phyloP scores from a whole-genome alignment of 2,797 vertebrate genomes.

The Esox lucius region DNA sequence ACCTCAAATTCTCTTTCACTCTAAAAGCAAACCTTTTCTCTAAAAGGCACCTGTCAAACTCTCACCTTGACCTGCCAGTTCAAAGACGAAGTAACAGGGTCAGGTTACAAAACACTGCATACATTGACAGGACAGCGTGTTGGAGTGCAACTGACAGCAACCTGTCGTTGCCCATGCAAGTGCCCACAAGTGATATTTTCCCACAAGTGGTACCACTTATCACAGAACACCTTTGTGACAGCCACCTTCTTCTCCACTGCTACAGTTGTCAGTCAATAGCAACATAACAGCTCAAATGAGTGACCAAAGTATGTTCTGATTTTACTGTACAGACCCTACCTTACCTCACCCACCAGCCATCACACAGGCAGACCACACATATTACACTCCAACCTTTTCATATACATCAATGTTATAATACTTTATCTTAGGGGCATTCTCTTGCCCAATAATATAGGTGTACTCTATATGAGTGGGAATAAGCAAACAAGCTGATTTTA shows the following conservation, averaged over 20 bases:
- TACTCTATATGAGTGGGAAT: not conserved
- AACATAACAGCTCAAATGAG: not conserved
- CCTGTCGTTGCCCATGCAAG: not conserved
- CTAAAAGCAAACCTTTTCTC: not conserved
- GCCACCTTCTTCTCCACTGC: not conserved
- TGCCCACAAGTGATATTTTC: not conserved
- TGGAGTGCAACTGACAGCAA: not conserved
- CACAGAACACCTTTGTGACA: not conserved
- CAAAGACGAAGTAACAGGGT: not conserved
- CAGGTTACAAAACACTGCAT: not conserved
- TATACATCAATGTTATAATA: not conserved
- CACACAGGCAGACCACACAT: not conserved
- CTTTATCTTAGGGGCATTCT: not conserved
- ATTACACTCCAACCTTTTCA: not conserved
- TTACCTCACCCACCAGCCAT: not conserved
- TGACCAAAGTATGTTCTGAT: not conserved
- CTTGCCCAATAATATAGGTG: not conserved
- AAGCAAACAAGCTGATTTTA: not conserved
- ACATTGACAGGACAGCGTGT: not conserved
- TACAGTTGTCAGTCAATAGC: conserved; percentile 16
- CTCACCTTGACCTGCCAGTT: not conserved
- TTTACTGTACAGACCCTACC: not conserved
- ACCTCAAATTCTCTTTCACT: not conserved
- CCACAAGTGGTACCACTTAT: no score
- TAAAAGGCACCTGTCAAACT: not conserved